phyloP scores from a whole-genome alignment of 2,888 invertebrate genomes.

The Acanthosoma haemorrhoidale region DNA sequence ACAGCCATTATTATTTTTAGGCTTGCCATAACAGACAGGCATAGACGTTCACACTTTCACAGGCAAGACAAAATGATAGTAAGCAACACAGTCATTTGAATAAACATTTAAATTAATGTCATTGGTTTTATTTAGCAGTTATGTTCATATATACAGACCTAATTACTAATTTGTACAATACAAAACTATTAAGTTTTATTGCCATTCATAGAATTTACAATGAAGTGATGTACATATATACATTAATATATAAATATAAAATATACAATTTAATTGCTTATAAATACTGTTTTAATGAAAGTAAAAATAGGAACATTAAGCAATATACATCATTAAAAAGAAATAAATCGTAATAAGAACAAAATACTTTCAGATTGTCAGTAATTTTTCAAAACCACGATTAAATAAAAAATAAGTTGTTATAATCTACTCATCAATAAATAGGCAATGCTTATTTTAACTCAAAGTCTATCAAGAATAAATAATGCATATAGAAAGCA shows the following conservation, averaged over 20 bases:
- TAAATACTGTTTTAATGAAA: constrained; percentile 2
- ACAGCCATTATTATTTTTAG: not conserved
- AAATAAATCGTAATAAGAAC: not conserved
- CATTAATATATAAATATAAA: constrained; percentile 19
- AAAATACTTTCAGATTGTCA: constrained; percentile 16
- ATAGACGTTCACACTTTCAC: not conserved
- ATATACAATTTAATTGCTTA: constrained; percentile 10
- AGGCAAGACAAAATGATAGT: not conserved
- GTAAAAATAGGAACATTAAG: constrained; percentile 23
- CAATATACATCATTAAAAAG: constrained; percentile 4
- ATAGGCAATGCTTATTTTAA: not conserved
- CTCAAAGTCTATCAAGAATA: too few relatives aligned
- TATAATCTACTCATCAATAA: not conserved
- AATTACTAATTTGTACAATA: constrained; percentile 13
- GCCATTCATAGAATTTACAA: constrained; percentile 17
- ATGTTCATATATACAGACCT: not conserved
- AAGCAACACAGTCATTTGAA: not conserved
- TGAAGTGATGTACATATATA: constrained; percentile 20
- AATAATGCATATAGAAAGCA: too few relatives aligned
- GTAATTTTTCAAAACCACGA: not conserved
- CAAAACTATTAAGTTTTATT: constrained; percentile 29
- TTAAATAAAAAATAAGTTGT: not conserved
- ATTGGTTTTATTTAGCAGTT: not conserved
- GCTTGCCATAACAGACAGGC: not conserved
- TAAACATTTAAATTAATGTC: not conserved